These are phyloP conservation scores for Panagrolaimus sp. DNA, from an alignment of 1,140 invertebrate genomes.

Conservation along the genomic window DNA sequence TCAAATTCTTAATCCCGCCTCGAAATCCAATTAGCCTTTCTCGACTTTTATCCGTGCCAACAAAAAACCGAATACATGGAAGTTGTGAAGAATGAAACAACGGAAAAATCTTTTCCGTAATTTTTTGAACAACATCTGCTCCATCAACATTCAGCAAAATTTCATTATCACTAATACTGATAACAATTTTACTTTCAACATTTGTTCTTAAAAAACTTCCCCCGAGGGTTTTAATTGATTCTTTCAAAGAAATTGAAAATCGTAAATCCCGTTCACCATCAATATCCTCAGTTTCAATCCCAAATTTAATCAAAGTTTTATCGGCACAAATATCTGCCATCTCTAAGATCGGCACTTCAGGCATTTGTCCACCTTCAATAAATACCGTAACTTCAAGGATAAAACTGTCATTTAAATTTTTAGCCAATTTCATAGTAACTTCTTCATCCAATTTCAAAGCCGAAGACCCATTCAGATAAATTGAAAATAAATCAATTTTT, in stretches of 20 bases:
- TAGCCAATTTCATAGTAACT: background rate
- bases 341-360: background rate
- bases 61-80: background rate
- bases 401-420: background rate
- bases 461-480: background rate
- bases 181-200: background rate
- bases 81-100: background rate
- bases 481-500: background rate
- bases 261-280: background rate
- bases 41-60: background rate
- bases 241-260: background rate
- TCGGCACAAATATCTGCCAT: background rate
- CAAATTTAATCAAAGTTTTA: background rate
- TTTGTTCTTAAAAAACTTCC: background rate
- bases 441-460: conserved; percentile 2
- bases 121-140: background rate
- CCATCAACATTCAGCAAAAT: background rate
- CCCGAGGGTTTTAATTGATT: background rate
- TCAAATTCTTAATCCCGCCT: background rate
- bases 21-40: conserved; percentile 7
- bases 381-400: conserved; percentile 1
- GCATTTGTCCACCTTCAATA: conserved; percentile 17
- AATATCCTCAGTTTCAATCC: background rate
- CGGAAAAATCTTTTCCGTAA: background rate
- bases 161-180: background rate